Percentiles rank a stretch among this genome's conserved stretches.
phyloP scores from a whole-genome alignment of 1,140 invertebrate species.

The Lerema accius region DNA sequence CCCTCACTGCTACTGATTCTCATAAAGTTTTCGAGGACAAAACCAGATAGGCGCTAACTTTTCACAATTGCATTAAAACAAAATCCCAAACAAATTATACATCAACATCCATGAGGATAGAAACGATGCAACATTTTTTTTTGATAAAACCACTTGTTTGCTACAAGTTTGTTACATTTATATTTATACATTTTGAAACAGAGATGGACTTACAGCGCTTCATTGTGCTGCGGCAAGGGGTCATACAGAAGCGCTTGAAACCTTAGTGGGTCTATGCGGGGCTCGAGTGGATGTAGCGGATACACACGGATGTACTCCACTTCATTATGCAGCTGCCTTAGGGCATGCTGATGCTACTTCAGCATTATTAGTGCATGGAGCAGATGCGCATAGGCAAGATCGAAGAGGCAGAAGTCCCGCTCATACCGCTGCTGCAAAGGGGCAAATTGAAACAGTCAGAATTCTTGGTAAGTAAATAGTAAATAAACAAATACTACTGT shows the following conservation, averaged over 20 bases:
- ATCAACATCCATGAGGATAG: too few species aligned
- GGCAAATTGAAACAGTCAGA: slow-evolving; percentile 88
- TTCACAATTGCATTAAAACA: too few species aligned
- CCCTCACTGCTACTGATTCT: too few species aligned
- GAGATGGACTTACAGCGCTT: slow-evolving; percentile 93
- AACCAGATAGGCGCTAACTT: too few species aligned
- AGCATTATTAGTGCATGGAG: slow-evolving; percentile 93
- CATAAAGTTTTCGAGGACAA: too few species aligned
- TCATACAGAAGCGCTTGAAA: slow-evolving; percentile 96
- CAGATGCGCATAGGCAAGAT: slow-evolving; percentile 96
- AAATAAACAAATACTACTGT: not conserved
- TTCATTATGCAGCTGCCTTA: slow-evolving; percentile 98
- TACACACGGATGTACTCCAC: slow-evolving; percentile 95
- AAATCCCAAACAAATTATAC: too few species aligned
- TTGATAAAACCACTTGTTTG: too few species aligned
- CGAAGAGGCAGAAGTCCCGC: slow-evolving; percentile 92
- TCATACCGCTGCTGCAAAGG: slow-evolving; percentile 97
- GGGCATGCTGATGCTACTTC: slow-evolving; percentile 97
- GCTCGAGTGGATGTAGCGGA: slow-evolving; percentile 93
- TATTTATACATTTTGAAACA: slow-evolving; percentile 51
- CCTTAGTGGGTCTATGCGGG: slow-evolving; percentile 93
- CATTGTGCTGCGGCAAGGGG: slow-evolving; percentile 98
- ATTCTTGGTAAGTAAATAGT: slow-evolving; percentile 73
- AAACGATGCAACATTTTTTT: too few species aligned
- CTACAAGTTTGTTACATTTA: too few species aligned